Percentiles rank a stretch among this genome's conserved stretches.
phyloP scores from a whole-genome alignment of 1,140 invertebrate species.

The Rhagoletis zephyria region DNA sequence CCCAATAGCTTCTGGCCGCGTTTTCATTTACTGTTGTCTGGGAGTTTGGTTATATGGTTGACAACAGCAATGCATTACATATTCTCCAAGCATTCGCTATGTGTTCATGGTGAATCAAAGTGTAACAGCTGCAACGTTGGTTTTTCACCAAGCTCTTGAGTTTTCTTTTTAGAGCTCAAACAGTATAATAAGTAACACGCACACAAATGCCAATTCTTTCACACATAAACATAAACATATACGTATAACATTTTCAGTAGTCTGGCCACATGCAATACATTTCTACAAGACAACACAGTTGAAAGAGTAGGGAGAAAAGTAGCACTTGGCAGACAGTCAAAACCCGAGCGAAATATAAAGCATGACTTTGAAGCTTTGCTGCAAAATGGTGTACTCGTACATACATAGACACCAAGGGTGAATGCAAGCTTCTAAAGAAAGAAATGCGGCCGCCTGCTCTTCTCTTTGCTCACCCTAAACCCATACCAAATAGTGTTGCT shows the following conservation, averaged over 20 bases:
- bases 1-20: background rate
- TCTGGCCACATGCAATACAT: slow-evolving; percentile 17
- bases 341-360: slow-evolving; percentile 16
- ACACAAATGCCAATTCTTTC: slow-evolving; percentile 1
- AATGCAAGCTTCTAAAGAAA: background rate
- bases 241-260: background rate
- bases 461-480: background rate
- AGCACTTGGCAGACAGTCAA: slow-evolving; percentile 35
- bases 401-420: no score
- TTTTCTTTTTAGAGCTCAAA: background rate
- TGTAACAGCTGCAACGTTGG: background rate
- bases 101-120: background rate
- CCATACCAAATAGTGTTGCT: background rate
- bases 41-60: background rate
- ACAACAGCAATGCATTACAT: background rate
- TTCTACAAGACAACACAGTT: background rate
- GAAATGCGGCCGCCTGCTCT: background rate
- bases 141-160: background rate
- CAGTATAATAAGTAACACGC: background rate
- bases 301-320: background rate
- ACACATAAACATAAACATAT: background rate
- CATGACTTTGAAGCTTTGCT: slow-evolving; percentile 29
- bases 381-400: background rate
- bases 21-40: background rate
- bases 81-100: background rate